These are phyloP conservation scores for Lordiphosa stackelbergi DNA, from an alignment of 1,140 invertebrate species.

Conservation along the genomic window DNA sequence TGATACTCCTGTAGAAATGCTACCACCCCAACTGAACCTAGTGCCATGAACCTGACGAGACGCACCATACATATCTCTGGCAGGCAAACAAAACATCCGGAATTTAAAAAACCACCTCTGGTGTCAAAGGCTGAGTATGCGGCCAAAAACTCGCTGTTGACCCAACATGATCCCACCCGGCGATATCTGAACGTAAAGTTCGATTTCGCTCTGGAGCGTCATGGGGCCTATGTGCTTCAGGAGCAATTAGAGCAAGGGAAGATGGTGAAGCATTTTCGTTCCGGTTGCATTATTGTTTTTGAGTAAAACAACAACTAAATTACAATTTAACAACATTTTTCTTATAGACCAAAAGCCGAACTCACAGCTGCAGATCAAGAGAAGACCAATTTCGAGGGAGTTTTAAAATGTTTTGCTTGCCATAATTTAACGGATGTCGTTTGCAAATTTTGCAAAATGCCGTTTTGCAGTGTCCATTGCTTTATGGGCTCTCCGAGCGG, in stretches of 20 bases:
- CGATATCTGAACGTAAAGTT: conserved; percentile 45
- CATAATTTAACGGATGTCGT: conserved; percentile 25
- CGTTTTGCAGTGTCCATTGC: conserved; percentile 40
- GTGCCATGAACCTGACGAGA: conserved; percentile 6
- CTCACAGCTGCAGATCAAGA: too few species aligned
- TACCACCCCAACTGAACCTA: background rate
- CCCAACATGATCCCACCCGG: conserved; percentile 13
- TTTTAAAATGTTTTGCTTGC: conserved; percentile 28
- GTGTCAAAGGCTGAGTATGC: conserved; percentile 21
- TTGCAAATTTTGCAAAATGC: conserved; percentile 42
- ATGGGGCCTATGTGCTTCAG: conserved; percentile 15
- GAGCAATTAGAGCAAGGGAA: background rate
- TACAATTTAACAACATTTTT: too few species aligned
- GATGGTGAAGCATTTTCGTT: conserved; percentile 13
- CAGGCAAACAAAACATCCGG: conserved; percentile 22
- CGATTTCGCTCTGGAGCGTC: conserved; percentile 39
- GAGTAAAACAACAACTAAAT: conserved; percentile 1
- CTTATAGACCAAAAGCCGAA: too few species aligned
- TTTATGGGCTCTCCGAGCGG: conserved; percentile 14
- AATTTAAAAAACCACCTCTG: conserved; percentile 23
- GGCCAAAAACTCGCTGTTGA: conserved; percentile 34
- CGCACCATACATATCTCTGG: conserved; percentile 28
- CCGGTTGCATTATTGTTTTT: conserved; percentile 28
- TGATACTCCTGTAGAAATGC: too few species aligned
- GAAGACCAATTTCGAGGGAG: too few species aligned